Evolutionary conservation across 2,888 invertebrate genomes (phyloP), one percentile per base, ranked within the genome.

Genomic region (Ptilodon capucinus): DNA sequence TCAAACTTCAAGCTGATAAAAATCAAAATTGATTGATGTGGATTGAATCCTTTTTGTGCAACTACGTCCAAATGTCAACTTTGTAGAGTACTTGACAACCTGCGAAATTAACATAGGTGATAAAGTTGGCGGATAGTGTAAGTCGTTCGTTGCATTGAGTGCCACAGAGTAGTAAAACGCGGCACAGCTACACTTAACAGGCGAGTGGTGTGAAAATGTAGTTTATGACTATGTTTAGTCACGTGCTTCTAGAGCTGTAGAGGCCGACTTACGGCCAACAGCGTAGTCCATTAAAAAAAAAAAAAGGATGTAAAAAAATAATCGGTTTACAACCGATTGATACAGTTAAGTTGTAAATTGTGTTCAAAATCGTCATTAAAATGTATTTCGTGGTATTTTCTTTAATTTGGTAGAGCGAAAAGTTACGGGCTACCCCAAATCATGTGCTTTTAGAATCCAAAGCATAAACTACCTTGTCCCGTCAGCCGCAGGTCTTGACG

Each of bases 61-160:
- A n/a, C n/a, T n/a, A n/a, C n/a, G n/a, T n/a, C n/a, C n/a, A n/a
- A n/a, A 28, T 28, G 4, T n/a, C n/a, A 28, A 50, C 61, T 51
- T 53, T 47, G 52, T 54, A 53, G n/a, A n/a, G 60, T 49, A 54
- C 57, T 55, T 53, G 54, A 66, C 61, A 55, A 66, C 61, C 65
- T 54, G 43, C 51, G 45, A 51, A 56, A 61, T 61, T 57, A 30
- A 50, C 57, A 64, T 64, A 51, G 52, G 38, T 45, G 34, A 45
- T 36, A 25, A 40, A 9, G 34, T 44, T 25, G n/a, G 36, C 28
- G 9, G 23, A 17, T 14, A 28, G 9, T 21, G 21, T 8, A 0
- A 6, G 32, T 32, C 32, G 14, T 32, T 14, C 8, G 7, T 14
- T 28, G n/a, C 28, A 3, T 32, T 8, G 32, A 32, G 32, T 32